Evolutionary conservation across 2,113 vertebrate genomes (phyloP), one percentile per base, ranked within the genome.

Genomic region (Mustelus asterias): DNA sequence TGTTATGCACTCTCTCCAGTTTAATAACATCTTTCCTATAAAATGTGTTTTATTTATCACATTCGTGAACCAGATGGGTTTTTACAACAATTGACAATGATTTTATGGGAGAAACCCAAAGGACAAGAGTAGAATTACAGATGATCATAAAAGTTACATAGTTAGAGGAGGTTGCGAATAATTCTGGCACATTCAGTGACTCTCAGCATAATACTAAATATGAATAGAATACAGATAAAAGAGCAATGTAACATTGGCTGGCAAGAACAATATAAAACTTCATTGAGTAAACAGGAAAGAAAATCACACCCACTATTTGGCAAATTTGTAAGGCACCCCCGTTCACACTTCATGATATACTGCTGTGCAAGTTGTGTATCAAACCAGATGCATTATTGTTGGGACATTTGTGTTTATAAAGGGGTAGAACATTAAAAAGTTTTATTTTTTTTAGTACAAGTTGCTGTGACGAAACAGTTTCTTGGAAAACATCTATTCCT

Each of bases 211-310:
- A 95, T 13, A 70, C 13, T 54, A 3, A 65, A 65, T 54, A 24
- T 63, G 24, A 70, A 41, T 69, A 94, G 9, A 60, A 29, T 48
- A 90, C 20, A 69, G 2, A 9, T 24, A 29, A 16, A 29, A 16
- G 29, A 33, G 54, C 88, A 90, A 1, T 14, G 67, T 1, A 48
- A 41, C 63, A 69, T n/a, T 67, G 33, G 7, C 41, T 70, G 67
- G 93, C 67, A 48, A 20, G 37, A 94, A 94, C 41, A 70, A 33
- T 44, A 41, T 10, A 69, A 70, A 44, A 22, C 67, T n/a, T 48
- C 41, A 89, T 10, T 72, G 69, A 48, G 44, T 95, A 76, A 95
- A 95, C 69, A 95, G 94, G 37, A 95, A 72, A 48, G 69, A 95
- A 72, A 48, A 0, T 72, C 41, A 76, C 37, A 76, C 69, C 69